phyloP scores from a whole-genome alignment of 2,797 vertebrate species.

The Carapus acus region DNA sequence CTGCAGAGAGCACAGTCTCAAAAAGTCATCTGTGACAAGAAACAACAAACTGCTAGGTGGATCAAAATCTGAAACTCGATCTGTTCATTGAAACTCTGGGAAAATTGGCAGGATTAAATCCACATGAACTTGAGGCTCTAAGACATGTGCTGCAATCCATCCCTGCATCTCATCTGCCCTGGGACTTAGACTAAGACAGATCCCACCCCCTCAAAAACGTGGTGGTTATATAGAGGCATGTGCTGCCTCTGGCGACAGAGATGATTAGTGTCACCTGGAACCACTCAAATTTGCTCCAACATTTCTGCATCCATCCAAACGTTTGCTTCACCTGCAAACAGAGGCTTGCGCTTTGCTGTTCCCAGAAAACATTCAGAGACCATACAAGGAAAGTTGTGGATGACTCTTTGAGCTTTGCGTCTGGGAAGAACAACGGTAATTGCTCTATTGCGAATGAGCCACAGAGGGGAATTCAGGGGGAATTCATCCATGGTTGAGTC shows the following conservation, averaged over 20 bases:
- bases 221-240: neutral
- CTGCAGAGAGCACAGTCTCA: too few relatives aligned
- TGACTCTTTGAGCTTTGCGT: neutral
- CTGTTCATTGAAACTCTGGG: neutral
- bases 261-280: constrained; percentile 1
- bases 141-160: neutral
- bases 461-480: neutral
- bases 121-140: neutral
- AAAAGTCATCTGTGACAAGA: too few relatives aligned
- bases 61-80: neutral
- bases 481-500: neutral
- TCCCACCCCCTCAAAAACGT: neutral
- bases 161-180: too few relatives aligned
- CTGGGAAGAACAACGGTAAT: neutral
- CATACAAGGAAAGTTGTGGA: neutral
- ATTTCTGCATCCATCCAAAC: neutral
- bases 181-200: too few relatives aligned
- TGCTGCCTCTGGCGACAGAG: neutral
- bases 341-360: neutral
- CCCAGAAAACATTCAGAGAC: neutral
- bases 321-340: neutral
- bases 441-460: neutral
- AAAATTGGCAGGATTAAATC: neutral
- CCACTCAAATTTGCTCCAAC: neutral
- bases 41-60: neutral